Conservation (phyloP, 1,140 invertebrate genomes). For the Zaprionus gabonicus region DNA sequence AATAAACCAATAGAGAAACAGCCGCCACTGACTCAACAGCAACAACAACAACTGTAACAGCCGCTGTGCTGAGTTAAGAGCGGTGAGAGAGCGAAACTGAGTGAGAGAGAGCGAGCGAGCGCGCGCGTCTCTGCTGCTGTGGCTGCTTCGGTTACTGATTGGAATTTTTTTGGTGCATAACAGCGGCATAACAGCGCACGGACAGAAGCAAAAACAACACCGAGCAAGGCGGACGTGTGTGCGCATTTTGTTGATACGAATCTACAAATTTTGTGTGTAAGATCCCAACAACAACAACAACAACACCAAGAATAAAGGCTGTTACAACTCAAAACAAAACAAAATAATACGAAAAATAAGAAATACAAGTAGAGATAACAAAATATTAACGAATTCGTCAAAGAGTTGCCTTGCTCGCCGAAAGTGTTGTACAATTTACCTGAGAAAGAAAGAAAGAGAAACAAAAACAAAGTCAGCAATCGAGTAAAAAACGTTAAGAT, state of each 20-base stretch:
- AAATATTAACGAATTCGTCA: background rate
- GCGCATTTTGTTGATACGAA: constrained; percentile 42
- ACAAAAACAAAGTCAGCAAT: background rate
- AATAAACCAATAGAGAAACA: constrained; percentile 62
- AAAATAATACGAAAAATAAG: constrained; percentile 10
- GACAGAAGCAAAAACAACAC: constrained; percentile 54
- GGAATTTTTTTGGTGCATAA: constrained; percentile 54
- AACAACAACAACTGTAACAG: constrained; percentile 7
- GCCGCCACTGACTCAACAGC: constrained; percentile 28
- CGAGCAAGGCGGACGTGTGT: constrained; percentile 54
- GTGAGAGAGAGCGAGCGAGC: constrained; percentile 19
- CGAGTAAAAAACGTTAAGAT: background rate
- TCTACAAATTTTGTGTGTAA: constrained; percentile 46
- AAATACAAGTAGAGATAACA: constrained; percentile 13
- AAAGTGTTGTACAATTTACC: constrained; percentile 6
- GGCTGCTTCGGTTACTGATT: constrained; percentile 36
- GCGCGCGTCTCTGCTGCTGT: constrained; percentile 18
- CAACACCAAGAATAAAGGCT: constrained; percentile 7
- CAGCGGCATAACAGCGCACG: constrained; percentile 45
- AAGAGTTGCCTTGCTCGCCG: constrained; percentile 1
- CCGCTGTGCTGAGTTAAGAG: background rate
- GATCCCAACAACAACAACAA: constrained; percentile 16
- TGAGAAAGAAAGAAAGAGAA: background rate
- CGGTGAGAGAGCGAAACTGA: constrained; percentile 20
- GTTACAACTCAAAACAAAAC: background rate